phyloP scores from a whole-genome alignment of 1,140 invertebrate genomes.

The Coenobita brevimanus region DNA sequence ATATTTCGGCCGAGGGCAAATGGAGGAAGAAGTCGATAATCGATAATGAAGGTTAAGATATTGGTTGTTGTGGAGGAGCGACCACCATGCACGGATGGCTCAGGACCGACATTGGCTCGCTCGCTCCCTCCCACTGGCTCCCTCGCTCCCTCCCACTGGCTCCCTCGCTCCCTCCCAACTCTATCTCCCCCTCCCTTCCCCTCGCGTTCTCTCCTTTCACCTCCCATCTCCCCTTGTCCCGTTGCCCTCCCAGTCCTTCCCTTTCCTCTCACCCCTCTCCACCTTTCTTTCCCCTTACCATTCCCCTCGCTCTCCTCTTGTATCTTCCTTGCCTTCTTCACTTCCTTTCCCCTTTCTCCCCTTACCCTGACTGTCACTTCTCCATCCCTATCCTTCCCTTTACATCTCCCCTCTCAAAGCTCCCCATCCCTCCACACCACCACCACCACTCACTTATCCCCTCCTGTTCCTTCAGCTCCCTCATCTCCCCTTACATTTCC shows the following conservation, averaged over 20 bases:
- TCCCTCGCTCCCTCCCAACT: neutral
- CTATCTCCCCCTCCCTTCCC: no score
- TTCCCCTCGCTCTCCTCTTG: no score
- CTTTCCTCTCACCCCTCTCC: no score
- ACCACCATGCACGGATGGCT: constrained; percentile 32
- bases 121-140: neutral
- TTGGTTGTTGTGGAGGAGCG: constrained; percentile 48
- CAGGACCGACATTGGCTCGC: constrained; percentile 22
- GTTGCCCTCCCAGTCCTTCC: no score
- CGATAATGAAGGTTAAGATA: constrained; percentile 53
- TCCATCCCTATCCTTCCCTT: no score
- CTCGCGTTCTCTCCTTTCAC: no score
- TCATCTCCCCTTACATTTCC: neutral
- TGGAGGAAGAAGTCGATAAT: constrained; percentile 30
- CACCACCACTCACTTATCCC: neutral
- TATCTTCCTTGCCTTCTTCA: no score
- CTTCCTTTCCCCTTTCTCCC: no score
- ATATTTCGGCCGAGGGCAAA: neutral
- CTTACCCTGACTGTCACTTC: no score
- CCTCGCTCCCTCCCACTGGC: neutral
- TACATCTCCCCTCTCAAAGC: constrained; percentile 9
- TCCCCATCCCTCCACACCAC: neutral
- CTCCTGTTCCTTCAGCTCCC: neutral
- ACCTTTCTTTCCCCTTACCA: no score
- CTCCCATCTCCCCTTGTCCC: no score